Conservation (phyloP, 1,140 invertebrate genomes). For the Musca domestica region DNA sequence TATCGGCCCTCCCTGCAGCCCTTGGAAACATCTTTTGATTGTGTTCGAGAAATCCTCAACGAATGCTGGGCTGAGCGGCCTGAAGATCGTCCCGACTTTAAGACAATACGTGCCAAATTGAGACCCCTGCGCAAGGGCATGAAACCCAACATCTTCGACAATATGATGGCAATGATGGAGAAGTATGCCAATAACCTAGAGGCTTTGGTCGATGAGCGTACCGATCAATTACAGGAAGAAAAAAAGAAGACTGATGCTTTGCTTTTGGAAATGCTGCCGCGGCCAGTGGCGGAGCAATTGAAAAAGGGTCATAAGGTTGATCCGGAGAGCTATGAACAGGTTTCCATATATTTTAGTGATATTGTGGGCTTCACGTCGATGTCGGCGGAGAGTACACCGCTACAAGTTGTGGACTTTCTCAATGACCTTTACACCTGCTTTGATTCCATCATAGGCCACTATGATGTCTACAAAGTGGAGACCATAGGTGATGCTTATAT, state of each 20-base stretch:
- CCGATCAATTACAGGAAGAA: constrained; percentile 89
- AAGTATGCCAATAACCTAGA: constrained; percentile 88
- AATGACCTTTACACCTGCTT: constrained; percentile 93
- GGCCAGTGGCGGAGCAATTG: constrained; percentile 89
- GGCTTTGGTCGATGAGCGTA: constrained; percentile 87
- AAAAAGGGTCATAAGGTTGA: constrained; percentile 85
- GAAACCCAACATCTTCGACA: constrained; percentile 87
- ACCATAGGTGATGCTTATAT: constrained; percentile 90
- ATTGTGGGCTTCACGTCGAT: constrained; percentile 90
- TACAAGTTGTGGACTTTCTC: constrained; percentile 87
- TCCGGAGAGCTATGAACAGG: constrained; percentile 79
- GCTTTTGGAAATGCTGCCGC: constrained; percentile 91
- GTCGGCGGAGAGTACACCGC: constrained; percentile 83
- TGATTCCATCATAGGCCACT: constrained; percentile 86
- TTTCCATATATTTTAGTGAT: constrained; percentile 89
- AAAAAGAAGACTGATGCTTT: constrained; percentile 96
- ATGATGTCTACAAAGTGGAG: constrained; percentile 92
- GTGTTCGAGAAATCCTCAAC: constrained; percentile 74
- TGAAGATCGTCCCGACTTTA: constrained; percentile 79
- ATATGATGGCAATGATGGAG: constrained; percentile 92
- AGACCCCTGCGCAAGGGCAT: constrained; percentile 87
- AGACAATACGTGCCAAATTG: constrained; percentile 73
- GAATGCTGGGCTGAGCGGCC: constrained; percentile 85
- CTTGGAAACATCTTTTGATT: constrained; percentile 76
- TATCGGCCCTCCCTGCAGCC: constrained; percentile 67